phyloP scores from a whole-genome alignment of 2,113 vertebrate genomes.

The Semnopithecus entellus region DNA sequence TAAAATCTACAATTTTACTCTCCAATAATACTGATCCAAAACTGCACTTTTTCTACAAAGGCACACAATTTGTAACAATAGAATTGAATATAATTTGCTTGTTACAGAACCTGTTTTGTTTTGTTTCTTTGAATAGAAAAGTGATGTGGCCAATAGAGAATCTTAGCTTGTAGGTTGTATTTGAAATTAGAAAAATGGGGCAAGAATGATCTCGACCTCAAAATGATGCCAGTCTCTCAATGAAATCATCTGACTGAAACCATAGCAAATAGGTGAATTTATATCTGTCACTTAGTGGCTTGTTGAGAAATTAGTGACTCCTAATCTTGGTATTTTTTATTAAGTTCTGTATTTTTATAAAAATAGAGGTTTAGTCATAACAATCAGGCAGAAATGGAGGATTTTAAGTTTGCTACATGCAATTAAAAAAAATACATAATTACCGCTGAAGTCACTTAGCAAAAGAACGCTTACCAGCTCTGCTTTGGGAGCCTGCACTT shows the following conservation, averaged over 20 bases:
- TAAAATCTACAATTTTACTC: conserved; percentile 52
- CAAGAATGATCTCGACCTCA: conserved; percentile 88
- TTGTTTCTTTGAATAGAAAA: conserved; percentile 55
- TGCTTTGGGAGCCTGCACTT: conserved; percentile 95
- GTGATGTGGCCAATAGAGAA: background rate
- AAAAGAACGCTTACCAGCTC: conserved; percentile 86
- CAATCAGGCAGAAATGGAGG: conserved; percentile 85
- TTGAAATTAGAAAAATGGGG: conserved; percentile 86
- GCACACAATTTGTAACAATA: conserved; percentile 19
- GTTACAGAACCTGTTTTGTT: background rate
- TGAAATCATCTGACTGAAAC: conserved; percentile 96
- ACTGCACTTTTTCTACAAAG: conserved; percentile 13
- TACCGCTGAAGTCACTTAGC: conserved; percentile 92
- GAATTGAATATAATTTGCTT: conserved; percentile 49
- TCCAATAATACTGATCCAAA: background rate
- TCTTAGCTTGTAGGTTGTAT: conserved; percentile 35
- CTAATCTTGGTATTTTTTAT: conserved; percentile 88
- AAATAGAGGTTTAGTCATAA: conserved; percentile 84
- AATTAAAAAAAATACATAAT: conserved; percentile 99
- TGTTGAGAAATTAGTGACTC: conserved; percentile 94
- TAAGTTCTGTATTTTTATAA: conserved; percentile 86
- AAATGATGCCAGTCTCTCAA: conserved; percentile 90
- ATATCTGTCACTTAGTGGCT: conserved; percentile 96
- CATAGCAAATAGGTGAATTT: conserved; percentile 95
- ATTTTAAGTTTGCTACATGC: conserved; percentile 88